Evolutionary conservation across 2,888 invertebrate species (phyloP).

Genomic region (Coenonympha arcania): DNA sequence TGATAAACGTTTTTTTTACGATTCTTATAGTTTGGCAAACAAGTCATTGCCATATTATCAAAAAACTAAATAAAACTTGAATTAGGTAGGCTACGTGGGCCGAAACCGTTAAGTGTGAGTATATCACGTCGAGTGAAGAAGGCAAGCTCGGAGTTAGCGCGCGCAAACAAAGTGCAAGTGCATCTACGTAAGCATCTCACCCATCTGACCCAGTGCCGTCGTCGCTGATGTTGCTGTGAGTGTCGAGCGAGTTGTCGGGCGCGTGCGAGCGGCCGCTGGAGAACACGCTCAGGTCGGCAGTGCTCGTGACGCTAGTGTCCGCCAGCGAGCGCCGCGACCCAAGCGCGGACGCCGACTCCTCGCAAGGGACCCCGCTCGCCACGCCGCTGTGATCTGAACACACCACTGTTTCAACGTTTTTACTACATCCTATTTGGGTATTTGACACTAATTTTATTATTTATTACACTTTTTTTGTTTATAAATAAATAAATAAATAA

Average conservation of each 20-base stretch:
- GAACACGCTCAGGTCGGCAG: conserved; percentile 86
- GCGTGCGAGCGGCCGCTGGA: conserved; percentile 82
- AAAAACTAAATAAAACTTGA: too few species aligned
- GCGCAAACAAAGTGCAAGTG: conserved; percentile 11
- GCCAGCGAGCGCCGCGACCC: conserved; percentile 86
- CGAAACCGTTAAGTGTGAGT: too few species aligned
- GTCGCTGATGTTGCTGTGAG: conserved; percentile 83
- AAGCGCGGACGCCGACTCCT: conserved; percentile 80
- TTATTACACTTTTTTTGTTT: too few species aligned
- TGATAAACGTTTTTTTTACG: too few species aligned
- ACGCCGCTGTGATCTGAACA: conserved; percentile 60
- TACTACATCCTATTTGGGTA: background rate
- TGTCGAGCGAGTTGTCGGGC: conserved; percentile 82
- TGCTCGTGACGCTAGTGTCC: conserved; percentile 88
- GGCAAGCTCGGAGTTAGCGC: too few species aligned
- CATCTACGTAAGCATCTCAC: conserved; percentile 60
- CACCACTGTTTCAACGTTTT: conserved; percentile 10
- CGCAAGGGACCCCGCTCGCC: conserved; percentile 56
- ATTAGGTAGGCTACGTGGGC: too few species aligned
- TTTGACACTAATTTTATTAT: too few species aligned
- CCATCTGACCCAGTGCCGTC: conserved; percentile 81
- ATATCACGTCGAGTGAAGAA: too few species aligned
- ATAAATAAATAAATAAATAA: too few species aligned
- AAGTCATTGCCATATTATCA: too few species aligned
- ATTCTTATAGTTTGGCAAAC: too few species aligned